Conservation (phyloP, 1,140 invertebrate species). For the Stratiolaelaps scimitus region DNA sequence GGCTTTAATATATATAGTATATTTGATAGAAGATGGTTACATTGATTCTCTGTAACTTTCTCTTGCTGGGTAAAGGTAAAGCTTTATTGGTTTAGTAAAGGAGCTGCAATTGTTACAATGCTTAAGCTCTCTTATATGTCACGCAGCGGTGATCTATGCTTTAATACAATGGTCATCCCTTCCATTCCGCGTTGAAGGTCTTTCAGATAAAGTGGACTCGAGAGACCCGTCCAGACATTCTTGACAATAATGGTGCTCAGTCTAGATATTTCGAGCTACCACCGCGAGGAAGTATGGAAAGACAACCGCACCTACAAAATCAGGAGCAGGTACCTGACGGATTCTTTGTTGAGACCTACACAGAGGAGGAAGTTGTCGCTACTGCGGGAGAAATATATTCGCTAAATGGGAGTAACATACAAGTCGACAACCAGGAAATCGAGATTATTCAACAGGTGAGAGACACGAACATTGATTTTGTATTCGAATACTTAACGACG, state of each 20-base stretch:
- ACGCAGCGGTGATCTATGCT: too few species aligned
- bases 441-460: neutral
- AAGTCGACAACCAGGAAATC: neutral
- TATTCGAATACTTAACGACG: too few species aligned
- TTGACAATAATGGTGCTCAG: neutral
- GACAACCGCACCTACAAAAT: neutral
- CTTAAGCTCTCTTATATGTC: too few species aligned
- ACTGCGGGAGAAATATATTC: neutral
- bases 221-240: constrained; percentile 10
- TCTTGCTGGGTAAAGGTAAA: too few species aligned
- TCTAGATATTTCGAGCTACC: constrained; percentile 13
- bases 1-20: too few species aligned
- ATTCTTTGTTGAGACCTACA: neutral
- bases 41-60: too few species aligned
- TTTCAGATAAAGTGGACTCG: constrained; percentile 26
- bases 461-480: too few species aligned
- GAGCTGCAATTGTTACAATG: too few species aligned
- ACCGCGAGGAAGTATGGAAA: neutral
- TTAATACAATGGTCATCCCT: too few species aligned
- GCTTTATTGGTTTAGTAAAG: too few species aligned
- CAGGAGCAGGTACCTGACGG: neutral
- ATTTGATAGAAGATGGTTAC: too few species aligned
- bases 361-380: constrained; percentile 16
- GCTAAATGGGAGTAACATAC: neutral
- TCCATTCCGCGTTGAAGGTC: neutral